phyloP scores from a whole-genome alignment of 2,888 invertebrate species.

The Mermis nigrescens region DNA sequence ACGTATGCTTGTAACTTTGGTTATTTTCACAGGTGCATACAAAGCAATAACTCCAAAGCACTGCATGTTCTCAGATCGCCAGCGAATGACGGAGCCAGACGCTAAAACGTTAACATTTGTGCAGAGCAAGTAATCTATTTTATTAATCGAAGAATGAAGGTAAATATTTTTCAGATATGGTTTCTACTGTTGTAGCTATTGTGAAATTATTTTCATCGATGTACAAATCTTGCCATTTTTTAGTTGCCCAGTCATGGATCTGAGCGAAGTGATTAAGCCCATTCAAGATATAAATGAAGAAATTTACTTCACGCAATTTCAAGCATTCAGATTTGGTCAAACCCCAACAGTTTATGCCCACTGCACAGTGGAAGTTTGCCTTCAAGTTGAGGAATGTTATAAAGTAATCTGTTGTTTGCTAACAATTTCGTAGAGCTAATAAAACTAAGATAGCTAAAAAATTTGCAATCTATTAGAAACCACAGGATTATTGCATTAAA shows the following conservation, averaged over 20 bases:
- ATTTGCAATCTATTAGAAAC: not conserved
- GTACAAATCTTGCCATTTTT: too few relatives aligned
- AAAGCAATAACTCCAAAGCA: slow-evolving; percentile 23
- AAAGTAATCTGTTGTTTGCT: slow-evolving; percentile 13
- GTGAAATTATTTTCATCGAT: too few relatives aligned
- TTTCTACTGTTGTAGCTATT: too few relatives aligned
- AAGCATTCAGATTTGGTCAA: slow-evolving; percentile 24
- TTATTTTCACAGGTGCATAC: slow-evolving; percentile 20
- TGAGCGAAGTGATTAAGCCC: slow-evolving; percentile 22
- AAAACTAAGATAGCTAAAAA: not conserved
- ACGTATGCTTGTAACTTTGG: not conserved
- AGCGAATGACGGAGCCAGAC: slow-evolving; percentile 19
- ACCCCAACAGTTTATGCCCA: slow-evolving; percentile 25
- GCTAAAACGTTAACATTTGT: slow-evolving; percentile 24
- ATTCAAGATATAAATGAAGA: slow-evolving; percentile 24
- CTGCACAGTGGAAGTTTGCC: slow-evolving; percentile 25
- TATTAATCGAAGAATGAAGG: too few relatives aligned
- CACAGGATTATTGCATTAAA: too few relatives aligned
- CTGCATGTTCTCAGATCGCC: slow-evolving; percentile 24
- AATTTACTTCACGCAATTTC: slow-evolving; percentile 24
- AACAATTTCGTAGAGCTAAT: not conserved
- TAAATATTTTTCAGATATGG: too few relatives aligned
- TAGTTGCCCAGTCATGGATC: slow-evolving; percentile 23
- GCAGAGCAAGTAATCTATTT: slow-evolving; percentile 20
- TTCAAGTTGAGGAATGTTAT: slow-evolving; percentile 20